phyloP scores from a whole-genome alignment of 2,888 invertebrate species.

The Sialis lutaria region DNA sequence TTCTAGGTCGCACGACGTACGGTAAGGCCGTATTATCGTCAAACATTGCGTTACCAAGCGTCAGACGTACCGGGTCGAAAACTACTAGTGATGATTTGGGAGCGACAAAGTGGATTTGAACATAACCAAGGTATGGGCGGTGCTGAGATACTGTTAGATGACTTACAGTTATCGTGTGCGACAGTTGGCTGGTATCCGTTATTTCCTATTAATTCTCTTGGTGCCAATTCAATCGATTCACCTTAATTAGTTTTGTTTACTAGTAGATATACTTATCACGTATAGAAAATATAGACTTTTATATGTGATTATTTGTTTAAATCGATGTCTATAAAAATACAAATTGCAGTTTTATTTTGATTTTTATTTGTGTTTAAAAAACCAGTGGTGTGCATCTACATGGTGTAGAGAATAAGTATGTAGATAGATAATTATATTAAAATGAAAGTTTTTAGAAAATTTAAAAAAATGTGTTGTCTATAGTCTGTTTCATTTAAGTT shows the following conservation, averaged over 20 bases:
- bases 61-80: slow-evolving; percentile 63
- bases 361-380: too few species aligned
- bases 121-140: slow-evolving; percentile 70
- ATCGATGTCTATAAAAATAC: too few species aligned
- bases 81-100: slow-evolving; percentile 84
- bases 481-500: too few species aligned
- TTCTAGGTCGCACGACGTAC: slow-evolving; percentile 50
- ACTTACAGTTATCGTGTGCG: slow-evolving; percentile 59
- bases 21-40: slow-evolving; percentile 71
- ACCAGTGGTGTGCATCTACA: too few species aligned
- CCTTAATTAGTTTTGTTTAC: slow-evolving; percentile 12
- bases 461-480: too few species aligned
- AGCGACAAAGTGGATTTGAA: slow-evolving; percentile 73
- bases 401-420: too few species aligned
- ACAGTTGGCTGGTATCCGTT: slow-evolving; percentile 85
- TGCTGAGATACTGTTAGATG: slow-evolving; percentile 70
- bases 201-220: slow-evolving; percentile 71
- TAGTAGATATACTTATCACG: neutral
- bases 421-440: too few species aligned
- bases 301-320: too few species aligned
- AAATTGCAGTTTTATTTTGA: too few species aligned
- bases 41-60: slow-evolving; percentile 73
- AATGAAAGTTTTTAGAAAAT: too few species aligned
- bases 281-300: too few species aligned
- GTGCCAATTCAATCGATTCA: slow-evolving; percentile 39